Evolutionary conservation across 2,113 vertebrate species (phyloP).

Genomic region (Nipponia nippon): DNA sequence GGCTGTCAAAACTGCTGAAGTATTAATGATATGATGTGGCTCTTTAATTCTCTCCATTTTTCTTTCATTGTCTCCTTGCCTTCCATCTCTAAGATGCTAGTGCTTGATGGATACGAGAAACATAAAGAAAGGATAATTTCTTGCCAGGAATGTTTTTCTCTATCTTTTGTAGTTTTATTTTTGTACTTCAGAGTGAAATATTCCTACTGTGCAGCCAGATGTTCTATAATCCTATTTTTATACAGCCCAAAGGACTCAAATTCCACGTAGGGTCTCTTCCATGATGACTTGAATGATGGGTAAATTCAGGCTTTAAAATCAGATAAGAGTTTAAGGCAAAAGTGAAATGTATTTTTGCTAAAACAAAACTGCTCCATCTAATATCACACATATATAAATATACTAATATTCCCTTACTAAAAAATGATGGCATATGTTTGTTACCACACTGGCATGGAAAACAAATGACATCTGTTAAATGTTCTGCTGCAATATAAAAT

Average conservation of each 20-base stretch:
- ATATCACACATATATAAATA: background rate
- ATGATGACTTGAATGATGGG: conserved; percentile 32
- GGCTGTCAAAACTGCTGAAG: conserved; percentile 28
- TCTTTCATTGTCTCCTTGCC: conserved; percentile 53
- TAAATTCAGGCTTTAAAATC: background rate
- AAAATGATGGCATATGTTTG: background rate
- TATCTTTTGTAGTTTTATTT: conserved; percentile 74
- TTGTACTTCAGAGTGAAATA: conserved; percentile 68
- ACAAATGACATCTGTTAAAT: background rate
- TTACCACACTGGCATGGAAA: background rate
- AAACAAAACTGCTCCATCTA: background rate
- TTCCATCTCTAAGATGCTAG: conserved; percentile 54
- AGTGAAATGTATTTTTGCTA: background rate
- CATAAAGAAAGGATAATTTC: conserved; percentile 73
- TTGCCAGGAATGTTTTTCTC: conserved; percentile 62
- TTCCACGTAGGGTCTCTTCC: conserved; percentile 32
- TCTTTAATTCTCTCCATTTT: conserved; percentile 64
- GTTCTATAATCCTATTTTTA: conserved; percentile 73
- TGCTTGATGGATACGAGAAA: conserved; percentile 61
- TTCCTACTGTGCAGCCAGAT: conserved; percentile 74
- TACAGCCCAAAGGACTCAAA: conserved; percentile 55
- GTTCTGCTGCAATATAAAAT: background rate
- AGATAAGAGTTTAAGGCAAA: background rate
- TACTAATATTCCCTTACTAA: background rate
- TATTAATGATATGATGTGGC: conserved; percentile 56